Conservation (phyloP, 2,113 vertebrate species). For the Euleptes europaea region DNA sequence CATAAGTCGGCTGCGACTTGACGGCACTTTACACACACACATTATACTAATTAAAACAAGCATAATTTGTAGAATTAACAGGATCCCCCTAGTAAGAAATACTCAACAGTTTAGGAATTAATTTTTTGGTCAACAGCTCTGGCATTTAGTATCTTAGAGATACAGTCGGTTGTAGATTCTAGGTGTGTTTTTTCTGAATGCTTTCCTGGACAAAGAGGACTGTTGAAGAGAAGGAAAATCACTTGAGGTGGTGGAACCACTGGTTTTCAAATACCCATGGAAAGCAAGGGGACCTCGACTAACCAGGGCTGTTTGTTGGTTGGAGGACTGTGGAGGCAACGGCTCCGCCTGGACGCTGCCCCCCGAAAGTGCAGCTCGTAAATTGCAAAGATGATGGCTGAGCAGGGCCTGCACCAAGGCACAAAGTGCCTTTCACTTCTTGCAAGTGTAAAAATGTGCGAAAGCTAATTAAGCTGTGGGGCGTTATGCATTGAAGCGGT, state of each 20-base stretch:
- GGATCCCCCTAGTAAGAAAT: too few species aligned
- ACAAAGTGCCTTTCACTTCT: conserved; percentile 10
- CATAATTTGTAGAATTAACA: background rate
- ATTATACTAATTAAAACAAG: too few species aligned
- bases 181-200: background rate
- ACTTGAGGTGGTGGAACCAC: accelerated
- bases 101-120: background rate
- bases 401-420: background rate
- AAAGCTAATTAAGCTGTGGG: background rate
- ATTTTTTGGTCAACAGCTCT: background rate
- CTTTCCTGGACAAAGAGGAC: background rate
- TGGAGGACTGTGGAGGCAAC: conserved; percentile 57
- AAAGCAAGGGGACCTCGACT: background rate
- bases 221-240: background rate
- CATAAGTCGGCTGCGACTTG: too few species aligned
- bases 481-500: background rate
- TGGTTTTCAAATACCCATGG: background rate
- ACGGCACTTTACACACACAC: too few species aligned
- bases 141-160: background rate
- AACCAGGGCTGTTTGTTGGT: background rate
- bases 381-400: background rate
- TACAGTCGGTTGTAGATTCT: background rate
- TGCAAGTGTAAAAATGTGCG: background rate
- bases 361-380: conserved; percentile 42
- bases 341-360: conserved; percentile 47